phyloP scores from a whole-genome alignment of 2,797 vertebrate species.

The Myotis pilosus region DNA sequence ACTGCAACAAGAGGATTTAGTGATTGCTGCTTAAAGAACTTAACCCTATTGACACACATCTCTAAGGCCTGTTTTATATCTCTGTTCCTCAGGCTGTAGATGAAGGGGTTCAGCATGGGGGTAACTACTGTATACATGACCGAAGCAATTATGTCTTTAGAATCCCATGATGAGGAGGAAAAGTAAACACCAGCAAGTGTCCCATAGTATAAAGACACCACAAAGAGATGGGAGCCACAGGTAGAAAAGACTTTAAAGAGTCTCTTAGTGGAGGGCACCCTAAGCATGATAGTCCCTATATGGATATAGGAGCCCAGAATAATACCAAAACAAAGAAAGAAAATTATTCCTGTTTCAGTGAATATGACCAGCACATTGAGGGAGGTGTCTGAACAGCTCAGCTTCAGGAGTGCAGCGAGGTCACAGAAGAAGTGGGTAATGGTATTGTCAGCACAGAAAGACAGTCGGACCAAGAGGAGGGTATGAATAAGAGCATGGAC shows the following conservation, averaged over 20 bases:
- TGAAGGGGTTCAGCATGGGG: not conserved
- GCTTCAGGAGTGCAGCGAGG: slow-evolving; percentile 57
- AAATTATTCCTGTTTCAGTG: slow-evolving; percentile 50
- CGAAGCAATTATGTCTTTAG: not conserved
- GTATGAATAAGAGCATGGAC: slow-evolving; percentile 61
- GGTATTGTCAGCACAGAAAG: slow-evolving; percentile 63
- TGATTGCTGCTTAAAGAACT: not conserved
- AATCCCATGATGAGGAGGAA: not conserved
- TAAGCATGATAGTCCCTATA: not conserved
- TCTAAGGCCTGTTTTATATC: not conserved
- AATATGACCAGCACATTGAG: slow-evolving; percentile 64
- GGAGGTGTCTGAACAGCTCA: slow-evolving; percentile 60
- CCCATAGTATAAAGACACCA: not conserved
- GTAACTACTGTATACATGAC: not conserved
- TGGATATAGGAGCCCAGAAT: not conserved
- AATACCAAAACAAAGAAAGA: not conserved
- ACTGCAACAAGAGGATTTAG: not conserved
- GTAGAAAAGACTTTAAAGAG: not conserved
- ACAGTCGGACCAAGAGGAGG: slow-evolving; percentile 7
- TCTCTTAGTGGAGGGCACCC: not conserved
- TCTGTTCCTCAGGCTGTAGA: not conserved
- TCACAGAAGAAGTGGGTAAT: slow-evolving; percentile 75
- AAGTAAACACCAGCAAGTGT: not conserved
- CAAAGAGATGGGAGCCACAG: not conserved
- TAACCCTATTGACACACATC: not conserved